phyloP scores from a whole-genome alignment of 2,888 invertebrate genomes.

The Chymomyza fuscimana region DNA sequence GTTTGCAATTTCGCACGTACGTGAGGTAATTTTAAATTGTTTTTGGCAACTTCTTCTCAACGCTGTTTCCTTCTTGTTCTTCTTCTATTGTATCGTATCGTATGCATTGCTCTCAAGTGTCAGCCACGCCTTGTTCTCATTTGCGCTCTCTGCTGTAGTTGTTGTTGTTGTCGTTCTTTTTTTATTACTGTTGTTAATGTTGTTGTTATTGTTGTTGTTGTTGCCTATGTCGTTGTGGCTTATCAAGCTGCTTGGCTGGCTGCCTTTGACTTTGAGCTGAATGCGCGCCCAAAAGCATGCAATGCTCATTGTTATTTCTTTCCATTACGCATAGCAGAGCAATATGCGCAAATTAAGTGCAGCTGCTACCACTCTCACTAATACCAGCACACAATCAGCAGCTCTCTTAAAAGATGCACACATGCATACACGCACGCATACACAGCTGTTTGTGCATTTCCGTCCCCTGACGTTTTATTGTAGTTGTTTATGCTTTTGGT shows the following conservation, averaged over 20 bases:
- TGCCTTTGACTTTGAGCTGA: conserved; percentile 37
- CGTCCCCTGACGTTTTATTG: conserved; percentile 25
- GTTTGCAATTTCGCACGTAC: conserved; percentile 71
- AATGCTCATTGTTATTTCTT: conserved; percentile 1
- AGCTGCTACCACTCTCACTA: conserved; percentile 37
- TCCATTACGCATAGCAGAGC: conserved; percentile 36
- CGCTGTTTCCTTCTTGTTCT: not conserved
- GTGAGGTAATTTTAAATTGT: conserved; percentile 74
- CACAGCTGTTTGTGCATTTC: conserved; percentile 19
- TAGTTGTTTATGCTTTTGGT: conserved; percentile 35
- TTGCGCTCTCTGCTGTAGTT: not conserved
- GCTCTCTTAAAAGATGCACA: conserved; percentile 2
- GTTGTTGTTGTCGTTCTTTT: conserved; percentile 9
- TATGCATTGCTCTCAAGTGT: conserved; percentile 9
- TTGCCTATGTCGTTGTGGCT: not conserved
- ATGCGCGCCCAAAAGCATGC: conserved; percentile 4
- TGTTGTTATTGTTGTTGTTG: conserved; percentile 6
- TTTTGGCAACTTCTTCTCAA: conserved; percentile 50
- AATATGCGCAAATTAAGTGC: conserved; percentile 67
- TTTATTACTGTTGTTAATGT: conserved; percentile 1
- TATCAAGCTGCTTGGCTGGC: conserved; percentile 5
- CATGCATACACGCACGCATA: conserved; percentile 8
- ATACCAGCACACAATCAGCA: conserved; percentile 1
- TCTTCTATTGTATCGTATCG: not conserved
- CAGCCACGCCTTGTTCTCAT: conserved; percentile 10